These are phyloP conservation scores for Calypte anna DNA, from an alignment of 2,113 vertebrate genomes.

Conservation along the genomic window DNA sequence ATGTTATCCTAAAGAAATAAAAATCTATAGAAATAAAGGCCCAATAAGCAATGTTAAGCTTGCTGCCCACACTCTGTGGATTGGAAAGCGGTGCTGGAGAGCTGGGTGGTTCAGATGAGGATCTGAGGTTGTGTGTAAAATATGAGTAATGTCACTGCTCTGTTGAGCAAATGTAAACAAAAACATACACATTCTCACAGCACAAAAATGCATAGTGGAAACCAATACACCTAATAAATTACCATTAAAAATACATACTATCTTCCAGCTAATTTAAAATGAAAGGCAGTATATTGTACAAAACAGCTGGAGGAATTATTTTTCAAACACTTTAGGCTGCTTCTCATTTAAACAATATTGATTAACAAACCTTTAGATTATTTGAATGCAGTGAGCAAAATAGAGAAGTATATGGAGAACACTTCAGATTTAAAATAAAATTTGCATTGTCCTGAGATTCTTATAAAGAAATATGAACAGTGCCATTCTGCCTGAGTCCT, in stretches of 20 bases:
- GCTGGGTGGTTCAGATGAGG: background rate
- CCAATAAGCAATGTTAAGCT: background rate
- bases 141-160: background rate
- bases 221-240: background rate
- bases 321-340: background rate
- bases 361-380: background rate
- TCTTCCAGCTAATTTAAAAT: background rate
- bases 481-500: background rate
- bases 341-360: background rate
- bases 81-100: background rate
- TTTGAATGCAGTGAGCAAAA: background rate
- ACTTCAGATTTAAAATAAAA: background rate
- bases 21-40: background rate
- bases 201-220: background rate
- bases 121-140: background rate
- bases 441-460: background rate
- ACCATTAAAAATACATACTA: background rate
- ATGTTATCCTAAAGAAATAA: background rate
- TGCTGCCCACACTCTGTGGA: background rate
- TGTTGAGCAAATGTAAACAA: background rate
- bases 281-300: background rate
- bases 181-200: background rate
- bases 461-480: background rate
- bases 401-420: background rate
- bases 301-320: background rate